A percentile compares a stretch with the other conserved stretches of the same genome.
phyloP scores from a whole-genome alignment of 2,113 vertebrate genomes.

The Odocoileus virginianus region DNA sequence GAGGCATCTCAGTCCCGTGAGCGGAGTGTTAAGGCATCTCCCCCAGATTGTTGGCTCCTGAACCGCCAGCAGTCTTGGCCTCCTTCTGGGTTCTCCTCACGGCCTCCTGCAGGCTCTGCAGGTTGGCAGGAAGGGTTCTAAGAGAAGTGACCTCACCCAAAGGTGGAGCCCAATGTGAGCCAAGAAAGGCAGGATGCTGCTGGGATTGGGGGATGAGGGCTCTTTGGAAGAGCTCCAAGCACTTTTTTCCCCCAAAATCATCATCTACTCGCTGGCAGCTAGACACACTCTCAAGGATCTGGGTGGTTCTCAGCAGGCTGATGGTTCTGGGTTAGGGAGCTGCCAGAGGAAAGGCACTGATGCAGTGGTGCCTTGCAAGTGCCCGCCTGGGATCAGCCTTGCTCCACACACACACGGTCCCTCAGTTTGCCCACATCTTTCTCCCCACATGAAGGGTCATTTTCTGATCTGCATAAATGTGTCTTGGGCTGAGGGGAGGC shows the following conservation, averaged over 20 bases:
- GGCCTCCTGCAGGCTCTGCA: not conserved
- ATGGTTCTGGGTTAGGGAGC: too few species aligned
- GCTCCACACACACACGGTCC: too few species aligned
- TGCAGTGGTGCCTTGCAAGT: accelerated
- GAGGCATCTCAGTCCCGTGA: not conserved
- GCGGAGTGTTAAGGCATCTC: not conserved
- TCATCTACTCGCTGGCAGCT: not conserved
- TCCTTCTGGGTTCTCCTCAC: not conserved
- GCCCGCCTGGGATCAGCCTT: not conserved
- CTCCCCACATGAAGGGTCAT: not conserved
- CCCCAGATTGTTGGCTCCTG: not conserved
- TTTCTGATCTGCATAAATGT: not conserved
- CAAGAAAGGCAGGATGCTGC: not conserved
- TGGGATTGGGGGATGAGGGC: not conserved
- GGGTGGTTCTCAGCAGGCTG: not conserved
- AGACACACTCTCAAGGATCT: not conserved
- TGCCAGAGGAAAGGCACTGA: not conserved
- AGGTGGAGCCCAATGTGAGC: not conserved
- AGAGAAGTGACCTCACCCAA: not conserved
- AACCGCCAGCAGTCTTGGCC: not conserved
- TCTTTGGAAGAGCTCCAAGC: not conserved
- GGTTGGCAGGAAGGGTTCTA: not conserved
- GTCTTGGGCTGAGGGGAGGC: not conserved
- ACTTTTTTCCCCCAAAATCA: not conserved
- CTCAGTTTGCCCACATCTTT: not conserved